Percentiles rank a stretch among this genome's conserved stretches.
Evolutionary conservation across 2,888 invertebrate species (phyloP).

Genomic region (Chaetoderma sp.): DNA sequence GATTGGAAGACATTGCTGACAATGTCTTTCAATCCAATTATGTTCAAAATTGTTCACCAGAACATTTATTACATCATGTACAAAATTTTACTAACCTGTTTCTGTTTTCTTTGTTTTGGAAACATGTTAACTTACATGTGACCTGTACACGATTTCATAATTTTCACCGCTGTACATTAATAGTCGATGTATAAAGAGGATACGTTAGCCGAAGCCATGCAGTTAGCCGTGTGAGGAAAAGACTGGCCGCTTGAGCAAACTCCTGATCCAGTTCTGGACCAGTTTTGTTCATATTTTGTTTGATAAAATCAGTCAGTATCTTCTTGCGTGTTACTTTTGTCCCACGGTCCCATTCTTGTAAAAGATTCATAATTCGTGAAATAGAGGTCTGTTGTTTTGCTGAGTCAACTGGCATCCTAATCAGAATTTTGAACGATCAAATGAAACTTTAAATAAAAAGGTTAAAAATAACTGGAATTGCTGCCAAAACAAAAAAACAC

Average conservation of each 20-base stretch:
- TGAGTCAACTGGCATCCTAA: constrained; percentile 65
- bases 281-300: constrained; percentile 67
- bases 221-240: constrained; percentile 67
- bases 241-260: constrained; percentile 69
- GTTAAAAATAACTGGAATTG: too few species aligned
- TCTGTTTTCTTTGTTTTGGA: too few species aligned
- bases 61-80: too few species aligned
- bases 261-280: constrained; percentile 69
- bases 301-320: constrained; percentile 66
- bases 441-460: too few species aligned
- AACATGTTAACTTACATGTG: too few species aligned
- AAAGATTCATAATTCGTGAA: constrained; percentile 61
- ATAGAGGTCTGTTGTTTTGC: constrained; percentile 67
- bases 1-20: too few species aligned
- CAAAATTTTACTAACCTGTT: too few species aligned
- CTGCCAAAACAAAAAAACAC: too few species aligned
- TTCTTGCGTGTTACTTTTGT: constrained; percentile 60
- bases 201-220: constrained; percentile 68
- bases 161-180: background rate
- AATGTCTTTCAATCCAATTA: too few species aligned
- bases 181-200: constrained; percentile 48
- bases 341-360: constrained; percentile 69
- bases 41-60: too few species aligned
- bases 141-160: too few species aligned
- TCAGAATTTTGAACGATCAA: too few species aligned